Base-by-base conservation (phyloP, 2,888 invertebrate genomes). In the Graphium colonna region DNA sequence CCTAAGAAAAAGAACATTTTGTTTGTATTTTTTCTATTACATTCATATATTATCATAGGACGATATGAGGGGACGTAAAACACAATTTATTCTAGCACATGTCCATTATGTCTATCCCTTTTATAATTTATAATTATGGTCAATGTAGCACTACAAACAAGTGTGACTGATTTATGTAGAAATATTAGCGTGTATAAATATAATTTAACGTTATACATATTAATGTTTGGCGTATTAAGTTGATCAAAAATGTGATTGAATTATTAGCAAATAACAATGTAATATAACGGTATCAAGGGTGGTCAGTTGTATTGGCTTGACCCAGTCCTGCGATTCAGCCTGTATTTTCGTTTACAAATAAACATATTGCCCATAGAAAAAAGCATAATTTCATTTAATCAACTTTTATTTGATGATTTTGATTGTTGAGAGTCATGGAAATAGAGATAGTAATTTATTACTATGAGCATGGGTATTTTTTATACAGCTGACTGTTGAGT, bases 261-360 rank as follows among this genome's bases (percentile, higher is more conserved):
- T 62, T 60, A 46, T 55, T 55, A 50, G 48, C 39, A 46, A 53
- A 43, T 47, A 15, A 52, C 41, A 28, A 10, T 48, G 45, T 67
- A 61, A 44, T 31, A 49, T 53, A 49, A 41, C 26, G 10, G 31
- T 38, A 31, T 43, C 17, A 13, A 21, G 65, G 64, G 66, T 58
- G 58, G 58, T 63, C 64, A 67, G 79, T 80, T 77, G 75, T 76
- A 77, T 77, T 79, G 77, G 76, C 76, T 67, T 48, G 49, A 61
- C 55, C 54, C 60, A 63, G 61, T 62, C 63, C 58, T 57, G 43
- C 65, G 65, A 67, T 40, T 39, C 65, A 75, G 62, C 68, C 68
- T 75, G 75, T 80, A 76, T 79, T 82, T 65, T 80, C 69, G 70
- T 80, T 86, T 78, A 79, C 70, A 74, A 83, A 79, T 83, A 83